Conservation (phyloP, 2,797 vertebrate species). For the Siniperca scherzeri region DNA sequence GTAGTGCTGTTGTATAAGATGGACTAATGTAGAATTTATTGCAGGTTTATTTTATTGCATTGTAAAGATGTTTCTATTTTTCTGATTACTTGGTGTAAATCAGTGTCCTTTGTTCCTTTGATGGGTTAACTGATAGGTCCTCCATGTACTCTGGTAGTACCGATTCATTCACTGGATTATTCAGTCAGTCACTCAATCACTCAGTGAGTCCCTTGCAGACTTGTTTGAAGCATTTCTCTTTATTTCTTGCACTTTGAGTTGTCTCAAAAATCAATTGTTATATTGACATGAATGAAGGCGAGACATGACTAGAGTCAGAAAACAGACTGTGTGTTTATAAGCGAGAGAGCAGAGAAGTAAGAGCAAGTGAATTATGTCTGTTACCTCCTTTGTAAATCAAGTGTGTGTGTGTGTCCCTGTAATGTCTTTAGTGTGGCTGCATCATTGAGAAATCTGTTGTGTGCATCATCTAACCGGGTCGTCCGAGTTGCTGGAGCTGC, state of each 20-base stretch:
- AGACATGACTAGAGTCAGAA: constrained; percentile 47
- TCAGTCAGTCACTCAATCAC: constrained; percentile 4
- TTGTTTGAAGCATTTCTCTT: constrained; percentile 43
- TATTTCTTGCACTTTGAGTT: constrained; percentile 18
- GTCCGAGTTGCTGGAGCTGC: constrained; percentile 31
- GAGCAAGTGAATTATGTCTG: constrained; percentile 37
- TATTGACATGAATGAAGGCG: constrained; percentile 54
- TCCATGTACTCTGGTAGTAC: constrained; percentile 11
- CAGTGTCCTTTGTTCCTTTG: background rate
- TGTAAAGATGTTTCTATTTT: background rate
- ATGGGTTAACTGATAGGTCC: constrained; percentile 17
- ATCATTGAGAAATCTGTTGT: constrained; percentile 25
- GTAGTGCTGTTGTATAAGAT: background rate
- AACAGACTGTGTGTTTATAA: constrained; percentile 34
- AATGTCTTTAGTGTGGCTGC: constrained; percentile 36
- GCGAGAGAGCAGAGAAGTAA: constrained; percentile 21
- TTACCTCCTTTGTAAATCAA: constrained; percentile 46
- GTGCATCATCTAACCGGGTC: constrained; percentile 39
- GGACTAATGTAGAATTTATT: background rate
- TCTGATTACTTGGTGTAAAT: constrained; percentile 13
- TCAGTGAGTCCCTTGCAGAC: constrained; percentile 8
- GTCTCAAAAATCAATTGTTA: constrained; percentile 54
- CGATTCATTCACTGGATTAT: constrained; percentile 17
- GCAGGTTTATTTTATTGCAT: background rate
- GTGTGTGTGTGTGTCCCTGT: constrained; percentile 19